Percentiles rank a stretch among this genome's conserved stretches.
phyloP scores from a whole-genome alignment of 2,113 vertebrate genomes.

The Epinephelus cyanopodus region DNA sequence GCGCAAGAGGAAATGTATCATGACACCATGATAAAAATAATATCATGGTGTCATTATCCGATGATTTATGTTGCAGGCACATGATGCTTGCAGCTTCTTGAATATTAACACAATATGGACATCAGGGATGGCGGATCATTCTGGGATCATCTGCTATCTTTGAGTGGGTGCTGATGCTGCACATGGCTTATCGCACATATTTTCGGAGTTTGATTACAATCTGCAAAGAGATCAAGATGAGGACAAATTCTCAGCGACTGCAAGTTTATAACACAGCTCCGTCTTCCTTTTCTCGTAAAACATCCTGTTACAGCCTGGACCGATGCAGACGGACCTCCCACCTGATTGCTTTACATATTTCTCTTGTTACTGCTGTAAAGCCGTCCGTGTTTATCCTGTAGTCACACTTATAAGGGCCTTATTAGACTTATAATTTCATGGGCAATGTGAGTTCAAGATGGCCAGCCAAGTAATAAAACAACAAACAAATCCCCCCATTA shows the following conservation, averaged over 20 bases:
- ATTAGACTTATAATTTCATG: not conserved
- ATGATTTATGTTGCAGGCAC: too few species aligned
- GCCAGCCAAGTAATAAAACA: too few species aligned
- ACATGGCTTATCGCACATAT: not conserved
- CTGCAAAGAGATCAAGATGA: constrained; percentile 12
- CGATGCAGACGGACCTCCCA: not conserved
- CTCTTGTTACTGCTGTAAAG: not conserved
- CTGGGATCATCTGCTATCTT: not conserved
- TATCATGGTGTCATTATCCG: too few species aligned
- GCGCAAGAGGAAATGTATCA: too few species aligned
- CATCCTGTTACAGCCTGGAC: not conserved
- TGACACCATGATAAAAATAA: too few species aligned
- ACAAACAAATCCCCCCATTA: too few species aligned
- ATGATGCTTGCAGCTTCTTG: too few species aligned
- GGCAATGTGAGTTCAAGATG: not conserved
- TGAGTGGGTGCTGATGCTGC: not conserved
- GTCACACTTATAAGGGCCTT: not conserved
- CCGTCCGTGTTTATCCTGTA: not conserved
- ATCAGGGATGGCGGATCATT: not conserved
- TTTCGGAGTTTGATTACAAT: constrained; percentile 12
- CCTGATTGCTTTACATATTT: not conserved
- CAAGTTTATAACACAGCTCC: not conserved
- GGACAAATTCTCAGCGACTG: not conserved
- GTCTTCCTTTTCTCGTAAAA: not conserved
- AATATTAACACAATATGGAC: too few species aligned